Evolutionary conservation across 2,797 vertebrate genomes (phyloP), one percentile per base, ranked within the genome.

Genomic region (Esox lucius): DNA sequence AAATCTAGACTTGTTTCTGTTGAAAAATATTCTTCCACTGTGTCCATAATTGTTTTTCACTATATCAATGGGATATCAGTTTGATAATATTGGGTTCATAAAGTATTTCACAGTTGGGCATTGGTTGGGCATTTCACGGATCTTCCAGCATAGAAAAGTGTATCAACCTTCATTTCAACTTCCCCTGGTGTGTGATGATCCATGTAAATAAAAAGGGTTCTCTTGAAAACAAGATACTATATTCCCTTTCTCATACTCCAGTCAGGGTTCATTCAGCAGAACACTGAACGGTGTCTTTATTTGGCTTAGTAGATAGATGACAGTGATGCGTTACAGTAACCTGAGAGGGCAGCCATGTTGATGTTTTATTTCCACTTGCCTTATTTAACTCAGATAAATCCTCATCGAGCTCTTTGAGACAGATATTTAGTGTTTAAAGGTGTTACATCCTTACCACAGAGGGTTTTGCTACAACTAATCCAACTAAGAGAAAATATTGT

Each of bases 391-490:
- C 80, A 80, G 26, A 17, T 70, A 83, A 89, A 88, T 86, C 86
- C 85, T 80, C 56, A 17, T 79, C 75, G 87, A 87, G 67, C 75
- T 77, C 79, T 84, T 73, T 73, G 69, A 80, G 82, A 24, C 22
- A 26, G 78, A 83, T 87, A 87, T 89, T 87, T 82, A 72, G 42
- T 81, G 80, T 85, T 85, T 79, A 75, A 72, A 42, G 71, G 81
- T 85, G 82, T 87, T 73, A 79, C 81, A 84, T 85, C 78, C 72
- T 73, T 78, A 75, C 81, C 71, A 76, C 74, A 80, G 74, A 73
- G 68, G 84, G 78, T 83, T 77, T 80, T 75, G 81, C 84, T 83
- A 76, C 86, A 83, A 83, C 85, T 91, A 87, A 91, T 90, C 89
- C 85, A 87, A 88, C 83, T 88, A 82, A 68, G 78, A 79, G 77